phyloP scores from a whole-genome alignment of 2,113 vertebrate genomes.

The Vanacampus margaritifer region DNA sequence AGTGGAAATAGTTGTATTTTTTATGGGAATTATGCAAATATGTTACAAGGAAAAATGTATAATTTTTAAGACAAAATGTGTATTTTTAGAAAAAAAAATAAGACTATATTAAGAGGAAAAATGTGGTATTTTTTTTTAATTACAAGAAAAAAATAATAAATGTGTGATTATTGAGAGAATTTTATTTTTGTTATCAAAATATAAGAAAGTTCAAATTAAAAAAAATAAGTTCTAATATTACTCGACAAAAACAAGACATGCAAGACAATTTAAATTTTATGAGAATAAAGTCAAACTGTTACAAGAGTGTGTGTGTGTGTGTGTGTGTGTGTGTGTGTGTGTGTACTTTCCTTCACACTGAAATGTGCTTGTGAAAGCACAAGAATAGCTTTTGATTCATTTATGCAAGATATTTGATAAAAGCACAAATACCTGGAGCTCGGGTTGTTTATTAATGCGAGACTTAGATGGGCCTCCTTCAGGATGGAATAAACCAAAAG shows the following conservation, averaged over 20 bases:
- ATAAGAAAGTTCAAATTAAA: no score
- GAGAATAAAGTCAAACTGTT: background rate
- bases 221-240: no score
- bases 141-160: background rate
- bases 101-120: background rate
- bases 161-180: no score
- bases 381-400: conserved; percentile 26
- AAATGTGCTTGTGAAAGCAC: conserved; percentile 36
- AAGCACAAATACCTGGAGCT: background rate
- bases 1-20: no score
- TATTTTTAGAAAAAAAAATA: background rate
- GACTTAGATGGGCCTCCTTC: background rate
- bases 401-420: conserved; percentile 15
- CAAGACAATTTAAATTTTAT: background rate
- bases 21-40: no score
- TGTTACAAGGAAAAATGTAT: no score
- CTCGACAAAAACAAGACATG: no score
- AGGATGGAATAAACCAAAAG: background rate
- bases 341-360: no score
- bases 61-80: background rate
- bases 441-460: background rate
- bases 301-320: background rate
- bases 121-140: background rate
- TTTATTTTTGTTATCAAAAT: no score
- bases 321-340: no score